These are phyloP conservation scores for Mus spicilegus DNA, from an alignment of 2,113 vertebrate genomes.

Conservation along the genomic window DNA sequence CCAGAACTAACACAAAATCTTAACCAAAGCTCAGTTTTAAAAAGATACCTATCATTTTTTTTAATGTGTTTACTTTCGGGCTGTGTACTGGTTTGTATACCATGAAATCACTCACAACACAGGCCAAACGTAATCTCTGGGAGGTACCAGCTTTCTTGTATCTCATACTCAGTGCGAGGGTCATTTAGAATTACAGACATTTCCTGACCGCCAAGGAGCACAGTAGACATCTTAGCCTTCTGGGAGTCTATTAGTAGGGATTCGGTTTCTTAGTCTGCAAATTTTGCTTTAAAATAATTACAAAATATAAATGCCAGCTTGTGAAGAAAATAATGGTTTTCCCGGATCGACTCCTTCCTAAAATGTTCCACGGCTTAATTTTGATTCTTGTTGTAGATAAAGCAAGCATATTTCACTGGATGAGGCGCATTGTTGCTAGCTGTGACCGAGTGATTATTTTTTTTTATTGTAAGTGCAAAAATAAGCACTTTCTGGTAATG, in stretches of 20 bases:
- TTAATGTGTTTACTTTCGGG: background rate
- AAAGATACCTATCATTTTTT: background rate
- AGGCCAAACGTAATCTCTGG: background rate
- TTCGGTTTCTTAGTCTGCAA: background rate
- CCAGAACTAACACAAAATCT: background rate
- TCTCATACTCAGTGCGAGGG: conserved; percentile 42
- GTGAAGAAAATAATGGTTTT: conserved; percentile 65
- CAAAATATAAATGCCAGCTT: conserved; percentile 65
- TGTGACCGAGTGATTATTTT: conserved; percentile 70
- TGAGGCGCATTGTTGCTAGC: conserved; percentile 55
- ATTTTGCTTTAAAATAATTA: conserved; percentile 65
- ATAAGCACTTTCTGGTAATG: conserved; percentile 76
- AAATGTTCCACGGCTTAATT: conserved; percentile 59
- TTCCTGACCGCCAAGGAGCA: background rate
- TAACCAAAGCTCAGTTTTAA: background rate
- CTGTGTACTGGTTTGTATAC: conserved; percentile 49
- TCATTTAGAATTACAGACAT: conserved; percentile 41
- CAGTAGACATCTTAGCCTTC: conserved; percentile 33
- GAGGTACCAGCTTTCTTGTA: background rate
- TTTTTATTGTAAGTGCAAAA: conserved; percentile 72
- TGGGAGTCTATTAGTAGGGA: conserved; percentile 50
- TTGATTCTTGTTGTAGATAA: conserved; percentile 65
- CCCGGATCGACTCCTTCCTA: conserved; percentile 54
- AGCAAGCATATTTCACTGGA: conserved; percentile 69
- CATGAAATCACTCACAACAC: conserved; percentile 12